These are phyloP conservation scores for Harpalus rubripes DNA, from an alignment of 2,888 invertebrate species.

Conservation along the genomic window DNA sequence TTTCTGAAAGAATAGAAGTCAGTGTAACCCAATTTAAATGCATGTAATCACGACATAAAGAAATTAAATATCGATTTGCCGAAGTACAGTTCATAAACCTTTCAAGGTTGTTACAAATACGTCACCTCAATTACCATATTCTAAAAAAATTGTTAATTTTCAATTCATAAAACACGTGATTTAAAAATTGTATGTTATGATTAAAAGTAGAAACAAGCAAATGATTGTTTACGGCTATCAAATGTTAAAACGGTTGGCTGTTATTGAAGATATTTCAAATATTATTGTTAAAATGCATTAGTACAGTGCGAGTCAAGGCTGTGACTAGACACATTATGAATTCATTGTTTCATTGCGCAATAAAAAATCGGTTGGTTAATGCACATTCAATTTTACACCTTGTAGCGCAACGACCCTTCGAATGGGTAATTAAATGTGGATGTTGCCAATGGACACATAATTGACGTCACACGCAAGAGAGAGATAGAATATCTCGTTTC, in stretches of 20 bases:
- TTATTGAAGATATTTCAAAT: conserved; percentile 50
- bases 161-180: not conserved
- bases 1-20: conserved; percentile 23
- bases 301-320: conserved; percentile 14
- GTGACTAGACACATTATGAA: conserved; percentile 9
- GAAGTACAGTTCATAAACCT: conserved; percentile 29
- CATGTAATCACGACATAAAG: conserved; percentile 16
- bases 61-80: conserved; percentile 34
- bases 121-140: not conserved
- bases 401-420: conserved; percentile 34
- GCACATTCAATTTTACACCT: conserved; percentile 39
- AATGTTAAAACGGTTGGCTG: conserved; percentile 38
- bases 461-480: too few relatives aligned
- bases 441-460: too few relatives aligned
- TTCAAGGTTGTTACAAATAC: conserved; percentile 18
- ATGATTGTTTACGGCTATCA: not conserved
- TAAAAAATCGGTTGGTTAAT: conserved; percentile 49
- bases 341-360: conserved; percentile 38
- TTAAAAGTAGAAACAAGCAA: conserved; percentile 16
- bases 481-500: too few relatives aligned
- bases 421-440: conserved; percentile 19
- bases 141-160: not conserved
- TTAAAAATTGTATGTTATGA: not conserved
- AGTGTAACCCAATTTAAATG: conserved; percentile 28
- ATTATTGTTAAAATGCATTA: conserved; percentile 54